Evolutionary conservation across 2,888 invertebrate species (phyloP), one percentile per base, ranked within the genome.

Genomic region (Dryadula phaetusa): DNA sequence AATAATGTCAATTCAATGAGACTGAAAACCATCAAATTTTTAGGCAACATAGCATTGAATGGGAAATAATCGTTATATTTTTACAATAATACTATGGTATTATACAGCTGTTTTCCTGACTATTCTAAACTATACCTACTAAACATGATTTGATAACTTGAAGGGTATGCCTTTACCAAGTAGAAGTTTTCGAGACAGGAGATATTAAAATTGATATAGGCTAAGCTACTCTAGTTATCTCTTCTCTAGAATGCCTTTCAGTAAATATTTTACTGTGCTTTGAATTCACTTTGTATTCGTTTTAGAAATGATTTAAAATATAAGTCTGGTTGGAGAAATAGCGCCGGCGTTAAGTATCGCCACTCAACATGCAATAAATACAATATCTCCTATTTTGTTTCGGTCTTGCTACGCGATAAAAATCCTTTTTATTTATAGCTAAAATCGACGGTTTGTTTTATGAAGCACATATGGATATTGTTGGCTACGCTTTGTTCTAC

Each of bases 161-260:
- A 10, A 12, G 12, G 2, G 12, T 37, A 56, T 2, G n/a, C n/a
- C 37, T 54, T 20, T 22, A n/a, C 3, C 20, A 37, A 54, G 18
- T 20, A 22, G 54, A 54, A 37, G 22, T 22, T 56, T 54, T 37
- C 20, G 12, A 37, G 22, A 28, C 60, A 28, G 18, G 2, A 44
- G 44, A 44, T 60, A 16, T 44, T 60, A 32, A 60, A 60, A 60
- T 37, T 56, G 37, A 22, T 32, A 18, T 60, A 60, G 28, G 60
- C 28, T 44, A 8, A 60, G 28, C 16, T 60, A 40, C 54, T 37
- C 14, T n/a, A 56, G 20, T 12, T 60, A 44, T 56, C 37, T n/a
- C 28, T 42, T 16, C 28, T 12, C 12, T 28, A 42, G 7, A 25
- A 56, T 22, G 22, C 53, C n/a, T 20, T 54, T 32, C 44, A 22